Percentiles rank a stretch among this genome's conserved stretches.
Evolutionary conservation across 2,888 invertebrate genomes (phyloP).

Genomic region (Pheosia gnoma): DNA sequence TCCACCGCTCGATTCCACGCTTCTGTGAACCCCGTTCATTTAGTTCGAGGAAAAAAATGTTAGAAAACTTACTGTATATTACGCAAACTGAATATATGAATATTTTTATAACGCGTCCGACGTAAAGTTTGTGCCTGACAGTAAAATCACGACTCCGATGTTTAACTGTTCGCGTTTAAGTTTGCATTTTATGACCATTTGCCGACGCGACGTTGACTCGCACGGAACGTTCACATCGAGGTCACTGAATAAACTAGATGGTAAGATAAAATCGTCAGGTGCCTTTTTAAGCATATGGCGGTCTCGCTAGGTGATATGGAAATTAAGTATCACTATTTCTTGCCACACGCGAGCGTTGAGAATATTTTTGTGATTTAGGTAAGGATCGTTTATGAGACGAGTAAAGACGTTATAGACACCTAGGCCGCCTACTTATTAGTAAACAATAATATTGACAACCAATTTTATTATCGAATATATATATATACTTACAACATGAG

Average conservation of each 20-base stretch:
- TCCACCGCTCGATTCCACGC: slow-evolving; percentile 15
- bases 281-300: neutral
- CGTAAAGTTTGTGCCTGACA: neutral
- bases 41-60: slow-evolving; percentile 33
- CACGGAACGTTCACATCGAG: slow-evolving; percentile 9
- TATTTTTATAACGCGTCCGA: slow-evolving; percentile 33
- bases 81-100: slow-evolving; percentile 53
- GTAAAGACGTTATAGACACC: too few relatives aligned
- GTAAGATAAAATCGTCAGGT: slow-evolving; percentile 13
- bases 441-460: too few relatives aligned
- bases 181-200: slow-evolving; percentile 5
- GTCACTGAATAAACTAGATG: slow-evolving; percentile 16
- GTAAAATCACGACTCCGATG: slow-evolving; percentile 9
- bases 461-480: too few relatives aligned
- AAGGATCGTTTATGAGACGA: too few relatives aligned
- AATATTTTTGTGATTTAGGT: too few relatives aligned
- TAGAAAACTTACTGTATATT: slow-evolving; percentile 35
- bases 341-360: neutral
- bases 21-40: slow-evolving; percentile 26
- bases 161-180: slow-evolving; percentile 4
- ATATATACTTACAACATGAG: too few relatives aligned
- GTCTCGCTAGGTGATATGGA: neutral
- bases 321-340: neutral
- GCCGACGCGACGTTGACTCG: slow-evolving; percentile 1
- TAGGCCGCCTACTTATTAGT: too few relatives aligned